Percentiles rank a stretch among this genome's conserved stretches.
These are phyloP conservation scores for Zalophus californianus DNA, from an alignment of 2,797 vertebrate genomes.

Conservation along the genomic window DNA sequence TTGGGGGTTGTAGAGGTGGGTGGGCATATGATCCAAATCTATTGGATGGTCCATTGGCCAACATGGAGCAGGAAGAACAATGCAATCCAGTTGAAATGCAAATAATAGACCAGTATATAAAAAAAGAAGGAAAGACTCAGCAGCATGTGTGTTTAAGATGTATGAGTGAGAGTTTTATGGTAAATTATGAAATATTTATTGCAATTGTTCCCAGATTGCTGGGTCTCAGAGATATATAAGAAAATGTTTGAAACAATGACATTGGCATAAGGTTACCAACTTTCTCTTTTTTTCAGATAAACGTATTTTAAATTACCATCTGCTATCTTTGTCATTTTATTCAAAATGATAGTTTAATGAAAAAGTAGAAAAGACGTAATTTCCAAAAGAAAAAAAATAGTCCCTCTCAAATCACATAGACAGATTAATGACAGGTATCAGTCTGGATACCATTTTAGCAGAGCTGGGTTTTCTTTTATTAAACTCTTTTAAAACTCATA, in stretches of 20 bases:
- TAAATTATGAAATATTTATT: constrained; percentile 60
- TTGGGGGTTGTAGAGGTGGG: not conserved
- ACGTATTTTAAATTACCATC: constrained; percentile 61
- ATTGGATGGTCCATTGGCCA: not conserved
- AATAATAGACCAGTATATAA: not conserved
- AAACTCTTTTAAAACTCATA: constrained; percentile 67
- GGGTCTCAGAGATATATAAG: constrained; percentile 25
- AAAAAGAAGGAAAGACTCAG: not conserved
- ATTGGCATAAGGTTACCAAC: not conserved
- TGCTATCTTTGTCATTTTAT: constrained; percentile 58
- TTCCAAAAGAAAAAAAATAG: constrained; percentile 69
- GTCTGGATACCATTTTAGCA: constrained; percentile 61
- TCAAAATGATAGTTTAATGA: constrained; percentile 65
- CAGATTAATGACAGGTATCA: constrained; percentile 71
- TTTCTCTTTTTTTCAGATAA: constrained; percentile 55
- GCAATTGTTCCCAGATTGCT: constrained; percentile 27
- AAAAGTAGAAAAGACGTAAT: constrained; percentile 63
- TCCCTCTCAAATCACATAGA: constrained; percentile 60
- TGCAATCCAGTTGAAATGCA: not conserved
- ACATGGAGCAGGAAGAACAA: not conserved
- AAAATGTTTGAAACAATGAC: constrained; percentile 48
- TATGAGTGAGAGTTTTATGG: not conserved
- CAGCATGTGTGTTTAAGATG: not conserved
- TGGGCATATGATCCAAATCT: not conserved
- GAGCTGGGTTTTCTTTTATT: constrained; percentile 71